These are phyloP conservation scores for Etheostoma spectabile DNA, from an alignment of 2,113 vertebrate genomes.

Conservation along the genomic window DNA sequence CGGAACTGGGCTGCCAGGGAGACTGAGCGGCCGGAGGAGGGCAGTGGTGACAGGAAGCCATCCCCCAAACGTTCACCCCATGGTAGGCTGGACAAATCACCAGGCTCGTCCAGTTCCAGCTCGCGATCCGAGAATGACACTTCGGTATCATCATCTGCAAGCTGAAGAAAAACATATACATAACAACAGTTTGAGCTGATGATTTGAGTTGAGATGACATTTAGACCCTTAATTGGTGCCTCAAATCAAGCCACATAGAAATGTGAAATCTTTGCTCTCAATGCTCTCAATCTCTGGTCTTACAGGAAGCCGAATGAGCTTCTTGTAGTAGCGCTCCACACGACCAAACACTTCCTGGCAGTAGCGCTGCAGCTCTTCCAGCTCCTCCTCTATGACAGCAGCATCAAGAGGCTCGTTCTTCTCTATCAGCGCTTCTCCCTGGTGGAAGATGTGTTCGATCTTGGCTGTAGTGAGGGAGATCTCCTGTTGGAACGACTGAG, in stretches of 20 bases:
- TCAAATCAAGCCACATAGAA: neutral
- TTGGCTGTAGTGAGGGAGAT: slow-evolving; percentile 92
- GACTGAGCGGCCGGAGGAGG: slow-evolving; percentile 92
- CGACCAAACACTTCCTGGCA: slow-evolving; percentile 97
- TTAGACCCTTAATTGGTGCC: neutral
- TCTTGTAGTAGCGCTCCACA: slow-evolving; percentile 96
- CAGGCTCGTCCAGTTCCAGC: slow-evolving; percentile 91
- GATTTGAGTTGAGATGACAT: neutral
- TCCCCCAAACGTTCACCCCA: slow-evolving; percentile 92
- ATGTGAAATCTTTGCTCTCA: neutral
- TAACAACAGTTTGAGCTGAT: neutral
- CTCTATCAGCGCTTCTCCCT: slow-evolving; percentile 93
- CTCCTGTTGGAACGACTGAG: slow-evolving; percentile 95
- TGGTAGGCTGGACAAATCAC: slow-evolving; percentile 88
- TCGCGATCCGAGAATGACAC: slow-evolving; percentile 91
- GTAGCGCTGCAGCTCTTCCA: slow-evolving; percentile 94
- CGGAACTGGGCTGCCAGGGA: slow-evolving; percentile 89
- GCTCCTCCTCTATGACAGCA: slow-evolving; percentile 94
- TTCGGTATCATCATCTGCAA: slow-evolving; percentile 93
- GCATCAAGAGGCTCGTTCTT: slow-evolving; percentile 97
- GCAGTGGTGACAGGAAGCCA: slow-evolving; percentile 88
- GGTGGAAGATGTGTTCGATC: slow-evolving; percentile 92
- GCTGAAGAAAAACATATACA: slow-evolving; percentile 76
- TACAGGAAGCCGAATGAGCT: slow-evolving; percentile 94
- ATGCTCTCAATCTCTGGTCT: slow-evolving; percentile 14